Evolutionary conservation across 1,140 invertebrate genomes (phyloP).

Genomic region (Polyergus mexicanus): DNA sequence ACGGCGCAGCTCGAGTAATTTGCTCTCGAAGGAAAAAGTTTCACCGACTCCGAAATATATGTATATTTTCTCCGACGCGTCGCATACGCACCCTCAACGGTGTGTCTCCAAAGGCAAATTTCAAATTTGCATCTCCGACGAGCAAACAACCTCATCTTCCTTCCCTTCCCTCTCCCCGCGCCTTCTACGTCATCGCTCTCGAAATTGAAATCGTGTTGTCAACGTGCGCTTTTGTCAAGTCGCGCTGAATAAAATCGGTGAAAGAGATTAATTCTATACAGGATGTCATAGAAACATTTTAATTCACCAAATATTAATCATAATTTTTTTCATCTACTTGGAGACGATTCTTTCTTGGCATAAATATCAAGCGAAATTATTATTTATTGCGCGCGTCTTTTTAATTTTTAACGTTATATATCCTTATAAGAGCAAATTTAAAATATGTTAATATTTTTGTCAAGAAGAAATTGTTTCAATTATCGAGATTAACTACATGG

Average conservation of each 20-base stretch:
- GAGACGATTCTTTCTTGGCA: neutral
- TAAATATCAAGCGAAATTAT: neutral
- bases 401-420: neutral
- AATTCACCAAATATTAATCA: neutral
- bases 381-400: neutral
- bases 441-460: neutral
- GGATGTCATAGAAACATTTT: neutral
- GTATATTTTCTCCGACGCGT: neutral
- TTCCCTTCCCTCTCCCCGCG: too few species aligned
- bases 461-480: neutral
- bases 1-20: slow-evolving; percentile 17
- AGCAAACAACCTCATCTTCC: neutral
- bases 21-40: slow-evolving; percentile 18
- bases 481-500: neutral
- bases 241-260: neutral
- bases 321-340: neutral
- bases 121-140: slow-evolving; percentile 8
- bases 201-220: neutral
- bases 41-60: neutral
- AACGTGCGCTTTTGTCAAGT: neutral
- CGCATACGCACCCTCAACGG: neutral
- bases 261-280: neutral
- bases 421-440: too few species aligned
- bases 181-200: neutral
- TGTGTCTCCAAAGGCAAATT: slow-evolving; percentile 23